These are phyloP conservation scores for Eidolon helvum DNA, from an alignment of 2,113 vertebrate genomes.

Conservation along the genomic window DNA sequence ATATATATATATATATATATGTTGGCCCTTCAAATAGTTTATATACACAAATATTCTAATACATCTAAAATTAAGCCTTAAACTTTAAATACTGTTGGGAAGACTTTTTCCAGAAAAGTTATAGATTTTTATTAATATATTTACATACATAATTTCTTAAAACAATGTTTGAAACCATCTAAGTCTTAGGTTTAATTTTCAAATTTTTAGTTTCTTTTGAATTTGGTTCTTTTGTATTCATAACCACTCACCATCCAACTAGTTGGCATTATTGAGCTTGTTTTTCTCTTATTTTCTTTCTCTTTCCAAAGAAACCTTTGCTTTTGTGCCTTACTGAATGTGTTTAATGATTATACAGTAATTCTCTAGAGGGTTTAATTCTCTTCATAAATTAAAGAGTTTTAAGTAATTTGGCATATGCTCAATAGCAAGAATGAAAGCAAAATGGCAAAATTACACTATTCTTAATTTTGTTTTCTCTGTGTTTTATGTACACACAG, in stretches of 20 bases:
- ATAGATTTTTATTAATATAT: not conserved
- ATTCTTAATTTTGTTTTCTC: not conserved
- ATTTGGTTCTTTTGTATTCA: not conserved
- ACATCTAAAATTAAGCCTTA: not conserved
- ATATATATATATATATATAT: too few relatives aligned
- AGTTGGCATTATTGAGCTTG: not conserved
- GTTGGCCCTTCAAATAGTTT: not conserved
- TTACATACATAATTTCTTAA: not conserved
- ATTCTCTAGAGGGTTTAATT: not conserved
- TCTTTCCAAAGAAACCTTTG: not conserved
- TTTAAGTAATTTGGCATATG: not conserved
- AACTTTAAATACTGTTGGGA: not conserved
- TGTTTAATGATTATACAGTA: not conserved
- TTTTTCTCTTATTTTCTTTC: not conserved
- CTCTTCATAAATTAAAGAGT: not conserved
- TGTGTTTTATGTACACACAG: not conserved
- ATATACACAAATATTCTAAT: not conserved
- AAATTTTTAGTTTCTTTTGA: not conserved
- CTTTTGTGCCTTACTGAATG: not conserved
- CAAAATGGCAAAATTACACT: not conserved
- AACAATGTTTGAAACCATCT: not conserved
- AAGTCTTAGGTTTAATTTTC: not conserved
- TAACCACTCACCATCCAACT: not conserved
- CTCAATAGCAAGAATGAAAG: not conserved
- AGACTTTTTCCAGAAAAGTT: not conserved